Conservation (phyloP, 1,140 invertebrate species). For the Drosophila prosaltans region DNA sequence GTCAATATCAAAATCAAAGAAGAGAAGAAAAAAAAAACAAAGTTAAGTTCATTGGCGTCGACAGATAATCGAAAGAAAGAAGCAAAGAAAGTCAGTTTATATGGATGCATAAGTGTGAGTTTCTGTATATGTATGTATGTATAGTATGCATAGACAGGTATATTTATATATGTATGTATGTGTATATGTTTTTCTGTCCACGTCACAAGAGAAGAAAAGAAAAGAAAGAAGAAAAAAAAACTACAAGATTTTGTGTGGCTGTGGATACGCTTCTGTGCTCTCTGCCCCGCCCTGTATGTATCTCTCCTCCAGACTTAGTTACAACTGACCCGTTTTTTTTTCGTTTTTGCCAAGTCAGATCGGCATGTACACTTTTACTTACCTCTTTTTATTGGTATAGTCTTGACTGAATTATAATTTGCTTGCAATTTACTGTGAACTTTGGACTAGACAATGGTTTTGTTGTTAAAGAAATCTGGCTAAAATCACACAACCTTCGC, state of each 20-base stretch:
- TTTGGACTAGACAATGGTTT: constrained; percentile 54
- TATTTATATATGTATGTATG: constrained; percentile 21
- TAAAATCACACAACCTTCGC: constrained; percentile 74
- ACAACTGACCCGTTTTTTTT: constrained; percentile 63
- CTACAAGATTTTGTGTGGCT: constrained; percentile 46
- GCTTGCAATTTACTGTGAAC: constrained; percentile 52
- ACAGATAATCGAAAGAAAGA: constrained; percentile 27
- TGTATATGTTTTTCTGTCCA: constrained; percentile 48
- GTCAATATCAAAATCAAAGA: constrained; percentile 35
- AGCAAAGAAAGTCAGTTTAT: constrained; percentile 62
- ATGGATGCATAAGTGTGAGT: too few species aligned
- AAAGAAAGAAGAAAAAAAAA: constrained; percentile 30
- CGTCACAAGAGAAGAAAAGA: constrained; percentile 48
- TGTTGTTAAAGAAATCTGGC: constrained; percentile 14
- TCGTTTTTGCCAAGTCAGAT: constrained; percentile 30
- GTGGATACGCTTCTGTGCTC: constrained; percentile 71
- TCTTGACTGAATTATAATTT: constrained; percentile 46
- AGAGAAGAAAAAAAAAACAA: too few species aligned
- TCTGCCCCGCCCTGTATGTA: constrained; percentile 54
- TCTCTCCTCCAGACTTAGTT: constrained; percentile 21
- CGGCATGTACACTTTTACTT: constrained; percentile 42
- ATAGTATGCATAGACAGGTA: constrained; percentile 26
- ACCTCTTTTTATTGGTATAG: constrained; percentile 47
- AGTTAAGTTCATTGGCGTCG: constrained; percentile 62
- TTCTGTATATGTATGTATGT: constrained; percentile 12